phyloP scores from a whole-genome alignment of 1,140 invertebrate genomes.

The Grapholita molesta region DNA sequence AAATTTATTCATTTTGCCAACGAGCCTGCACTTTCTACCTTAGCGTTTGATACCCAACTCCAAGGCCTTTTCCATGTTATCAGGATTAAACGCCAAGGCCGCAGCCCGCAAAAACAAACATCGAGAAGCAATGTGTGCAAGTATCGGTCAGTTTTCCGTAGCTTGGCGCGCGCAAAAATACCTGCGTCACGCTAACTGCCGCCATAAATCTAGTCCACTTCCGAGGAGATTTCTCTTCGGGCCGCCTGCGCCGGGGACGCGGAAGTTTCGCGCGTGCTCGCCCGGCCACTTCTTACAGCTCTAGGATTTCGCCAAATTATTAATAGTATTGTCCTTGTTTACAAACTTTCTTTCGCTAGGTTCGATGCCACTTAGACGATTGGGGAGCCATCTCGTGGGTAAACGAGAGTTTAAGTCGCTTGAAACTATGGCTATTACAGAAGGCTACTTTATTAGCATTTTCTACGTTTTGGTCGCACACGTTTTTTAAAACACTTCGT shows the following conservation, averaged over 20 bases:
- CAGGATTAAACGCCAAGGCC: slow-evolving; percentile 3
- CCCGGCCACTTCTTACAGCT: slow-evolving; percentile 40
- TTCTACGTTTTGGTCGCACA: no score
- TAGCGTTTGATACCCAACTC: not conserved
- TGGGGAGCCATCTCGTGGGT: not conserved
- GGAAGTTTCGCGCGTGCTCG: slow-evolving; percentile 57
- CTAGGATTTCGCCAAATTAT: slow-evolving; percentile 46
- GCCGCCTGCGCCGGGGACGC: slow-evolving; percentile 41
- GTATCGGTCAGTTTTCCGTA: slow-evolving; percentile 53
- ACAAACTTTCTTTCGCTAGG: not conserved
- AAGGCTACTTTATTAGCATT: not conserved
- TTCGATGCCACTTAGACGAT: not conserved
- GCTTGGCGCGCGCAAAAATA: slow-evolving; percentile 42
- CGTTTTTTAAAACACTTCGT: no score
- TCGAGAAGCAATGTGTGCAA: slow-evolving; percentile 35
- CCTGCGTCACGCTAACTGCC: slow-evolving; percentile 61
- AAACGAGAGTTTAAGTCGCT: not conserved
- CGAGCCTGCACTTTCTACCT: no score
- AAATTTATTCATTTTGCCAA: no score
- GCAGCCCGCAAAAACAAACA: slow-evolving; percentile 36
- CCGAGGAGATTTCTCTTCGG: slow-evolving; percentile 59
- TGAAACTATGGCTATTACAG: slow-evolving; percentile 21
- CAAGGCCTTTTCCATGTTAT: not conserved
- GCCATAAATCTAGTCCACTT: slow-evolving; percentile 61
- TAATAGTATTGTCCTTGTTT: slow-evolving; percentile 17